Evolutionary conservation across 2,888 invertebrate species (phyloP).

Genomic region (Sipha maydis): DNA sequence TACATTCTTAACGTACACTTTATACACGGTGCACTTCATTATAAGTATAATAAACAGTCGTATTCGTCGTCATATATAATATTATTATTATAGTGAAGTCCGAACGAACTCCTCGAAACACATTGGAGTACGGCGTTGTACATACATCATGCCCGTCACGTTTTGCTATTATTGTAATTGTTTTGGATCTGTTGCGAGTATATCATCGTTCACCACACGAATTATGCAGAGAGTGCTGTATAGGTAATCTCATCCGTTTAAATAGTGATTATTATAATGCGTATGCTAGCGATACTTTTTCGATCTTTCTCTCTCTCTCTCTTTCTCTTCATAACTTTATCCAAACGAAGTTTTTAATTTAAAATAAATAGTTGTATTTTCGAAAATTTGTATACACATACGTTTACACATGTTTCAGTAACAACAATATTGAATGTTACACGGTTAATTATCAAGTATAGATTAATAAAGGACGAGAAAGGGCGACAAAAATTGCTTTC

Average conservation of each 20-base stretch:
- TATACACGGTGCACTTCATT: not conserved
- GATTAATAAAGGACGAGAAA: not conserved
- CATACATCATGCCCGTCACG: conserved; percentile 16
- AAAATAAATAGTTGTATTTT: not conserved
- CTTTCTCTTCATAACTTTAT: no score
- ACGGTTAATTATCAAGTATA: not conserved
- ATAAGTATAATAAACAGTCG: not conserved
- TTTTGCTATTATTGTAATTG: conserved; percentile 29
- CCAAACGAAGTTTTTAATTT: no score
- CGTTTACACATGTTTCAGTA: not conserved
- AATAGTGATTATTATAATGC: not conserved
- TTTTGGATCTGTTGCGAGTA: not conserved
- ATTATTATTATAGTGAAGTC: not conserved
- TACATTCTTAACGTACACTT: conserved; percentile 23
- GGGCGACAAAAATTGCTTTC: not conserved
- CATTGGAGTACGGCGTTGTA: conserved; percentile 1
- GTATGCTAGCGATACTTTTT: not conserved
- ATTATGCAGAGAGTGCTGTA: not conserved
- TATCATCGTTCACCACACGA: not conserved
- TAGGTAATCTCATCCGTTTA: not conserved
- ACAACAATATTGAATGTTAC: not conserved
- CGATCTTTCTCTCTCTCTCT: not conserved
- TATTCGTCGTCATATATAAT: conserved; percentile 1
- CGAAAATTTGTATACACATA: not conserved
- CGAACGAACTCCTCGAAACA: conserved; percentile 25